phyloP scores from a whole-genome alignment of 2,113 vertebrate species.

The Edolisoma coerulescens region DNA sequence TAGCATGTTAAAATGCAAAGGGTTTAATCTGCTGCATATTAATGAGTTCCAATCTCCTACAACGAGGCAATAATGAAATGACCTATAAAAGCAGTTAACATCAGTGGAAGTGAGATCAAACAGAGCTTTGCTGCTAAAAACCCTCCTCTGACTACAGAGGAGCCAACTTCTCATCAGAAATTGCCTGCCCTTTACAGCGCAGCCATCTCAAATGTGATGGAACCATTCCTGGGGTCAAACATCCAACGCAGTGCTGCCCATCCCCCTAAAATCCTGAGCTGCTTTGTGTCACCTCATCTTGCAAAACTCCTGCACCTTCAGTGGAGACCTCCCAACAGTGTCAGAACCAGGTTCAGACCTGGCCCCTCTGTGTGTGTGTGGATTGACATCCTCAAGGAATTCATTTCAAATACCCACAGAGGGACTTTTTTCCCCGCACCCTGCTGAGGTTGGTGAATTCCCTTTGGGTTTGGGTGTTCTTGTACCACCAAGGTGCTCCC shows the following conservation, averaged over 20 bases:
- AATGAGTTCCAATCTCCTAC: constrained; percentile 19
- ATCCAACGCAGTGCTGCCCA: neutral
- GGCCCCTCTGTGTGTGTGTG: neutral
- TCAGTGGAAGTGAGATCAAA: constrained; percentile 30
- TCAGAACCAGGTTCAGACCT: neutral
- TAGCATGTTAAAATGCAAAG: constrained; percentile 45
- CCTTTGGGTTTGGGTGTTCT: neutral
- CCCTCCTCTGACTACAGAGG: neutral
- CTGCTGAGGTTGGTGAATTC: neutral
- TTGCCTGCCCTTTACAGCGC: neutral
- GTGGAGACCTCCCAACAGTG: neutral
- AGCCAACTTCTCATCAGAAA: neutral
- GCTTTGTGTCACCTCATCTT: neutral
- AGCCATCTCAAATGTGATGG: neutral
- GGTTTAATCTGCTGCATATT: constrained; percentile 40
- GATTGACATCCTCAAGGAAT: neutral
- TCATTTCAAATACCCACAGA: neutral
- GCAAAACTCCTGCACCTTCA: neutral
- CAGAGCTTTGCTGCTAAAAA: neutral
- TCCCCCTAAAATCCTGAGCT: neutral
- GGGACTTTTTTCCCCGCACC: neutral
- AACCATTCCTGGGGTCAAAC: neutral
- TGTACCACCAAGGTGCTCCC: neutral
- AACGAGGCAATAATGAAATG: constrained; percentile 33
- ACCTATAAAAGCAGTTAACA: constrained; percentile 47